Conservation (phyloP, 2,888 invertebrate species). For the Apeira syringaria region DNA sequence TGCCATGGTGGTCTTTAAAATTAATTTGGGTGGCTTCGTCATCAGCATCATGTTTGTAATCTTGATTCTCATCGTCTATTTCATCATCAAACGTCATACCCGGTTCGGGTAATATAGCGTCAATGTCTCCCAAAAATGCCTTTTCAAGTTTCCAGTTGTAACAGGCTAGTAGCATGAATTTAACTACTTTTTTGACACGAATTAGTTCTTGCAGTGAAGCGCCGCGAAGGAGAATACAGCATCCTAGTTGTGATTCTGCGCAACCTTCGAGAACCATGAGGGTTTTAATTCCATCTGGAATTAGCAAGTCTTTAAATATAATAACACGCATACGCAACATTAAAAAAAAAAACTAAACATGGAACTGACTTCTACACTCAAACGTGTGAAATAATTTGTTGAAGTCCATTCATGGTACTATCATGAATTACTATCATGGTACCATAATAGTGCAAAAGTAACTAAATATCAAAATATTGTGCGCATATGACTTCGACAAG, state of each 20-base stretch:
- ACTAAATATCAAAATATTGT: too few relatives aligned
- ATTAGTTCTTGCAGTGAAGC: conserved; percentile 87
- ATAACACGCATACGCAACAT: too few relatives aligned
- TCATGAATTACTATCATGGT: too few relatives aligned
- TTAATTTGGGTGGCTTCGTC: not conserved
- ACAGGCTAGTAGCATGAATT: conserved; percentile 91
- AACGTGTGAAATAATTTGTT: too few relatives aligned
- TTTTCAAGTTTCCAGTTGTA: conserved; percentile 97
- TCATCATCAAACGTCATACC: conserved; percentile 69
- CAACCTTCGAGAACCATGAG: conserved; percentile 97
- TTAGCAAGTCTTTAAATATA: too few relatives aligned
- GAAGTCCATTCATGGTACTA: too few relatives aligned
- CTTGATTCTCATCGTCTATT: conserved; percentile 33
- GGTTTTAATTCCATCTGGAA: conserved; percentile 88
- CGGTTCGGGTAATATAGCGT: conserved; percentile 69
- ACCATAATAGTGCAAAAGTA: too few relatives aligned
- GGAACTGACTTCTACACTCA: too few relatives aligned
- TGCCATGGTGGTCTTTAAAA: not conserved
- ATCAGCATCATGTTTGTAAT: not conserved
- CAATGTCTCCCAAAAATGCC: conserved; percentile 95
- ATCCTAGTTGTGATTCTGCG: conserved; percentile 91
- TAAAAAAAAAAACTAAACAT: too few relatives aligned
- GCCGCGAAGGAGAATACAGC: conserved; percentile 94
- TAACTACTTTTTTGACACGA: conserved; percentile 92
- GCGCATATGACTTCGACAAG: too few relatives aligned